Conservation (phyloP, 2,113 vertebrate genomes). For the Mustela lutreola region DNA sequence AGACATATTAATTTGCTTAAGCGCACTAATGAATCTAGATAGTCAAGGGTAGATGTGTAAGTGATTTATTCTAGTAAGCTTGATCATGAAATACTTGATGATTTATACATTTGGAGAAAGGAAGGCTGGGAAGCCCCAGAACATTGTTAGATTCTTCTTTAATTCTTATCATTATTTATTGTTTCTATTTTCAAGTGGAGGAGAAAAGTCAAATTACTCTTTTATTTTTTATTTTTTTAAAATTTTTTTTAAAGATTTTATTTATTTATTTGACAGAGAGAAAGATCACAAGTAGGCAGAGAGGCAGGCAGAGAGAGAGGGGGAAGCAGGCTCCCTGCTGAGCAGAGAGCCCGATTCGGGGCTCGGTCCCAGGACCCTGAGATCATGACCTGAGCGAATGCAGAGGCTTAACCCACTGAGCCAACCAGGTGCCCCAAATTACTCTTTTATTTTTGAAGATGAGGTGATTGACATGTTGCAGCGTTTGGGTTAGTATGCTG, state of each 20-base stretch:
- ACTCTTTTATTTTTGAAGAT: neutral
- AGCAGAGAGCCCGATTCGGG: too few relatives aligned
- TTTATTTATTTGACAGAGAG: too few relatives aligned
- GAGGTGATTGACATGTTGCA: neutral
- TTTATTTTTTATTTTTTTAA: neutral
- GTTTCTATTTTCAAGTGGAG: neutral
- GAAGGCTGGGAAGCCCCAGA: neutral
- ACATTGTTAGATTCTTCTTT: neutral
- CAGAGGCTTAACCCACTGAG: too few relatives aligned
- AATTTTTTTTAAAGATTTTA: too few relatives aligned
- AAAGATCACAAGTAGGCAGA: too few relatives aligned
- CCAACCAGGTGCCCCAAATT: neutral
- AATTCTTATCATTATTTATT: constrained; percentile 33
- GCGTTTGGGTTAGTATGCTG: neutral
- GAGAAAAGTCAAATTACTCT: neutral
- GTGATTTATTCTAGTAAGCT: constrained; percentile 39
- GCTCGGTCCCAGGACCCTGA: too few relatives aligned
- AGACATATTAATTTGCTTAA: constrained; percentile 60
- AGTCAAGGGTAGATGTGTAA: neutral
- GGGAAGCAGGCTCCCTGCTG: too few relatives aligned
- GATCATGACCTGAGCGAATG: too few relatives aligned
- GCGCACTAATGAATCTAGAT: neutral
- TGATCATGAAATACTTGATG: constrained; percentile 1
- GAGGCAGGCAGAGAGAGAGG: too few relatives aligned
- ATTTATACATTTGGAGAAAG: neutral